Evolutionary conservation across 2,113 vertebrate genomes (phyloP).

Genomic region (Stigmatopora argus): DNA sequence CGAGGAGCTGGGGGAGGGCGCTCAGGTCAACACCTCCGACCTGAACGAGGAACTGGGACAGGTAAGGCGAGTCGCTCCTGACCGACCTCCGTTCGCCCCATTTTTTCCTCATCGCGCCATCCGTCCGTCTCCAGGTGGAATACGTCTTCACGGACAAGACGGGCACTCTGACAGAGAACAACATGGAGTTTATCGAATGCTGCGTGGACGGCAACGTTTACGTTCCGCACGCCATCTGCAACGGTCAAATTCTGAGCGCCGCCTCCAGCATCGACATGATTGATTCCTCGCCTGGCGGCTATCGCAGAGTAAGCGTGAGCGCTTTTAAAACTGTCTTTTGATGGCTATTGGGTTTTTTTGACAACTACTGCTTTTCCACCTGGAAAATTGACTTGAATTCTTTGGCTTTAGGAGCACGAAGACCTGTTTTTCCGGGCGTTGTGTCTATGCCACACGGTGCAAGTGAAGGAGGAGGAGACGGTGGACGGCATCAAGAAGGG

Average conservation of each 20-base stretch:
- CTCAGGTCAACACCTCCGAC: conserved; percentile 95
- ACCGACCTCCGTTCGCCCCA: neutral
- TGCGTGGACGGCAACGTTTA: conserved; percentile 93
- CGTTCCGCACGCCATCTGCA: conserved; percentile 86
- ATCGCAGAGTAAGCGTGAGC: conserved; percentile 74
- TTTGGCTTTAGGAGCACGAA: conserved; percentile 79
- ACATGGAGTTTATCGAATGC: conserved; percentile 97
- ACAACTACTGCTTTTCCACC: neutral
- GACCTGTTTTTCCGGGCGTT: conserved; percentile 95
- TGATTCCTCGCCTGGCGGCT: conserved; percentile 84
- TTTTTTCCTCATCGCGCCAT: neutral
- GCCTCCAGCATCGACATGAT: conserved; percentile 91
- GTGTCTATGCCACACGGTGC: conserved; percentile 94
- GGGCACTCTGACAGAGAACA: conserved; percentile 95
- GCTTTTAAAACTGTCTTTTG: neutral
- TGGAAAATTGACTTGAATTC: neutral
- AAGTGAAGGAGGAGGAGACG: conserved; percentile 88
- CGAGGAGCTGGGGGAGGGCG: conserved; percentile 84
- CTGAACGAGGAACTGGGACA: conserved; percentile 96
- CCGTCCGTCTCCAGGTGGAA: conserved; percentile 78
- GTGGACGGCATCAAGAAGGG: conserved; percentile 82
- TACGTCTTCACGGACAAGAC: conserved; percentile 98
- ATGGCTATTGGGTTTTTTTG: neutral
- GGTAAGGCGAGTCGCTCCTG: conserved; percentile 55
- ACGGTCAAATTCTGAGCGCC: conserved; percentile 86